These are phyloP conservation scores for Anthoscopus minutus DNA, from an alignment of 2,113 vertebrate species.

Conservation along the genomic window DNA sequence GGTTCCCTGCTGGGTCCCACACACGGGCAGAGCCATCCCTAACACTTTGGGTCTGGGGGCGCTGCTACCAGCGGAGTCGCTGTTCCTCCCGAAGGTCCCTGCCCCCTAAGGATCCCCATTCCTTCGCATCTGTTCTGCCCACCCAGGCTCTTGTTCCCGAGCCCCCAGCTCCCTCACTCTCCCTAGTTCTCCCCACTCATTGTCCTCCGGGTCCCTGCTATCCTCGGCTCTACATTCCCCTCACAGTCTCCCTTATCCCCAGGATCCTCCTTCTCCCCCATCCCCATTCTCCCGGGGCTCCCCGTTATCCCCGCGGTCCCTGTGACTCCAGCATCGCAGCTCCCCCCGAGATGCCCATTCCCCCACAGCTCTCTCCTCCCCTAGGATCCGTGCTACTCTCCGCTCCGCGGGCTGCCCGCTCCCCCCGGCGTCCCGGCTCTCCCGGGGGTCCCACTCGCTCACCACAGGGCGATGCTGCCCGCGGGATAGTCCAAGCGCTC, in stretches of 20 bases:
- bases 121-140: neutral
- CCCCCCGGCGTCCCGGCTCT: neutral
- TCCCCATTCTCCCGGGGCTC: neutral
- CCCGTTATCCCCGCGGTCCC: neutral
- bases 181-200: neutral
- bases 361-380: neutral
- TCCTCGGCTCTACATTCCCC: neutral
- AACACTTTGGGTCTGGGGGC: neutral
- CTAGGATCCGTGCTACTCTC: too few relatives aligned
- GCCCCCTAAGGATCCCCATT: neutral
- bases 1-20: neutral
- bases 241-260: neutral
- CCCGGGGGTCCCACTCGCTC: neutral
- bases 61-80: neutral
- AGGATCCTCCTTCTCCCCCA: too few relatives aligned
- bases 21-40: neutral
- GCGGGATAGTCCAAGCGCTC: constrained; percentile 89
- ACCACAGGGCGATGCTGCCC: constrained; percentile 87
- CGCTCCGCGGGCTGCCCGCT: neutral
- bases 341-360: neutral
- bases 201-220: neutral
- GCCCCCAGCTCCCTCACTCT: neutral
- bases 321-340: neutral
- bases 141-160: neutral
- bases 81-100: neutral